phyloP scores from a whole-genome alignment of 2,113 vertebrate species.

The Struthidea cinerea region DNA sequence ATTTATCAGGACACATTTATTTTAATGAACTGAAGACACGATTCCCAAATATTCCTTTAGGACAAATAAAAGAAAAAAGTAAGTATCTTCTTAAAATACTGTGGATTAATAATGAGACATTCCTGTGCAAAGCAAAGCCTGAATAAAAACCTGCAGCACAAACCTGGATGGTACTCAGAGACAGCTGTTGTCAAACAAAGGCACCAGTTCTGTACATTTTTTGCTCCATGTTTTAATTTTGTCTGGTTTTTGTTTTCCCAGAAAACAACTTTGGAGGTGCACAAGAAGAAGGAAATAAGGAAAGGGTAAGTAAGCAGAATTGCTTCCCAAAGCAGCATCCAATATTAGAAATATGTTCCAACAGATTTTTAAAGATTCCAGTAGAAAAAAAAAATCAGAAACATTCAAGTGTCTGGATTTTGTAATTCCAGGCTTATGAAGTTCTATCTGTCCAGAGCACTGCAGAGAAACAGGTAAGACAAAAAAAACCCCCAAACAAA shows the following conservation, averaged over 20 bases:
- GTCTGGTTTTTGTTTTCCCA: not conserved
- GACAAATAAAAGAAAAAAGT: not conserved
- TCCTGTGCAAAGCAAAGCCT: not conserved
- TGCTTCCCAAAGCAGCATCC: not conserved
- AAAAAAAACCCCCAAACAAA: not conserved
- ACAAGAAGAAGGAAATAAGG: not conserved
- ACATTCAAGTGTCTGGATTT: not conserved
- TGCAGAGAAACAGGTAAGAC: fast-evolving
- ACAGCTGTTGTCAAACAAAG: not conserved
- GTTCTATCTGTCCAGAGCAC: not conserved
- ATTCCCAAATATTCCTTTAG: not conserved
- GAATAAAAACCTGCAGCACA: not conserved
- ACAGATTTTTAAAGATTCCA: not conserved
- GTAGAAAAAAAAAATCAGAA: not conserved
- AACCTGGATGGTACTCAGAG: not conserved
- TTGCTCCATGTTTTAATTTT: not conserved
- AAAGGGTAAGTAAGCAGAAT: not conserved
- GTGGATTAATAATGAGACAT: not conserved
- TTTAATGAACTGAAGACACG: fast-evolving
- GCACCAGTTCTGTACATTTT: fast-evolving
- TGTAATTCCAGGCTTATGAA: not conserved
- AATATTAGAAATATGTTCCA: not conserved
- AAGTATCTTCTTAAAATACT: not conserved
- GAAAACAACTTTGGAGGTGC: fast-evolving
- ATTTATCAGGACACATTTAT: not conserved